Base-by-base conservation (phyloP, 2,888 invertebrate species). In the Tetanocera ferruginea region DNA sequence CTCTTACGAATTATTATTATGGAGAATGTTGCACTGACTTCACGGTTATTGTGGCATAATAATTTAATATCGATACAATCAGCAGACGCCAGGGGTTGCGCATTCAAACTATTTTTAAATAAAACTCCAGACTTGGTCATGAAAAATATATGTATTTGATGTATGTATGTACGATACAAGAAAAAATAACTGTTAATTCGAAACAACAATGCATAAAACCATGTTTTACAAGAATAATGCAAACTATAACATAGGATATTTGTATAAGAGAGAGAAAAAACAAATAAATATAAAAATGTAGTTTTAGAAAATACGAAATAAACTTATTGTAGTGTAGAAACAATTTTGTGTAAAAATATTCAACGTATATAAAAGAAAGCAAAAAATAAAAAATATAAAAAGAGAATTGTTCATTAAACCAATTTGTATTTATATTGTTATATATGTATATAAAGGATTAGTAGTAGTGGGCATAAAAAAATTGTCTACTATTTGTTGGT, bases 161-260 rank as follows among this genome's bases (percentile, higher is more conserved):
- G 34, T 72, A 60, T 60, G 72, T 31, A 60, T 72, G 19, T 72
- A 60, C 37, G 72, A 55, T 72, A 72, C 72, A 72, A 60, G 60
- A 72, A 60, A 31, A 71, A 72, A 60, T 60, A 25, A 72, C 31
- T 34, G n/a, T 60, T 60, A 57, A 37, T 72, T 31, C 43, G 69
- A 77, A 79, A 75, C 77, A 81, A 81, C 80, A 81, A 80, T 81
- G 79, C 80, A 77, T 77, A 79, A 81, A 80, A 80, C 80, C 77
- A 80, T 72, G 78, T 78, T 80, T 81, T 80, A 79, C 78, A 6
- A 51, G 28, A 69, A n/a, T 1, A 0, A 60, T 23, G 28, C 14
- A 60, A 14, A 28, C 25, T 28, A 4, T 0, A 28, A 28, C 28
- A 28, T 9, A 25, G 5, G 9, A 14, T 57, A 23, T n/a, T n/a